Evolutionary conservation across 2,888 invertebrate genomes (phyloP).

Genomic region (Agrochola circellaris): DNA sequence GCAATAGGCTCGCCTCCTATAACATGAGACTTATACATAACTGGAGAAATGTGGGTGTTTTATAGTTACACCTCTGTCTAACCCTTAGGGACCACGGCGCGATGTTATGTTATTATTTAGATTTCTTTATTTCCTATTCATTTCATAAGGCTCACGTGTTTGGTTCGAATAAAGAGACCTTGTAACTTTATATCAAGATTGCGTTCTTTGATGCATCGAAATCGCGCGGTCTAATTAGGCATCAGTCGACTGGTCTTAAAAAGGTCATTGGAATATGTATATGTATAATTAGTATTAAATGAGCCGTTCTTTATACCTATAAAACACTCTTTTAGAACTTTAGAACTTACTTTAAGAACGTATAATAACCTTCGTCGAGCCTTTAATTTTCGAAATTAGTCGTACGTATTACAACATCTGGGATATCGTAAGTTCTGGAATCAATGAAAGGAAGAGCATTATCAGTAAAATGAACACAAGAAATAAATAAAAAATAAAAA

Average conservation of each 20-base stretch:
- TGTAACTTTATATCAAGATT: constrained; percentile 47
- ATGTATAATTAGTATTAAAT: constrained; percentile 43
- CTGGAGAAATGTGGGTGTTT: too few species aligned
- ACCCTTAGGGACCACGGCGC: neutral
- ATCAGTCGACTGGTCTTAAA: constrained; percentile 32
- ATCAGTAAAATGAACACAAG: neutral
- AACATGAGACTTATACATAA: neutral
- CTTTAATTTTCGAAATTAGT: neutral
- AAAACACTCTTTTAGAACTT: too few species aligned
- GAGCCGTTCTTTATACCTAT: neutral
- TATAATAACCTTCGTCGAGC: neutral
- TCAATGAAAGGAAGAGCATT: neutral
- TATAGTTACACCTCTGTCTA: neutral
- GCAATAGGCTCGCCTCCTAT: neutral
- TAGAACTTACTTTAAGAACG: too few species aligned
- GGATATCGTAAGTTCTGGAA: neutral
- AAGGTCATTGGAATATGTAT: constrained; percentile 53
- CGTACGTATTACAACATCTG: neutral
- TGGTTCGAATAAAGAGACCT: constrained; percentile 34
- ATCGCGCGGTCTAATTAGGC: constrained; percentile 44
- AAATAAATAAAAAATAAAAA: neutral
- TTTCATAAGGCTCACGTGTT: constrained; percentile 21
- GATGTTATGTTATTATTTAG: neutral
- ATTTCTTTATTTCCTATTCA: constrained; percentile 28
- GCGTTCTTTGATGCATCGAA: constrained; percentile 53